Evolutionary conservation across 2,113 vertebrate species (phyloP).

Genomic region (Mobula birostris): DNA sequence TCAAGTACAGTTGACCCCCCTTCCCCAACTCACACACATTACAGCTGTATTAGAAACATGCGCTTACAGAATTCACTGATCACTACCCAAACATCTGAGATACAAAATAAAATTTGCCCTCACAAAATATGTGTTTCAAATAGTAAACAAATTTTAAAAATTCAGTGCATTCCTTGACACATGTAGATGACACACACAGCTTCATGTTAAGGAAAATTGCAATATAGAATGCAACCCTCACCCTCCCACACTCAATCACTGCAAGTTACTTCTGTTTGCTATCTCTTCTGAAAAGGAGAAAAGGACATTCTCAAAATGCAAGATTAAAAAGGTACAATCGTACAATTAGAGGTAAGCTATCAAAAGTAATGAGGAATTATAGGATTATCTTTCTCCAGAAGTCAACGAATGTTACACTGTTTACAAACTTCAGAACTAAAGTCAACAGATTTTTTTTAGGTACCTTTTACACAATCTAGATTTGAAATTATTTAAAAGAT

Average conservation of each 20-base stretch:
- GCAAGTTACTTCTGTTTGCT: neutral
- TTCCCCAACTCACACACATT: too few relatives aligned
- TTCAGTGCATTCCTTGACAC: too few relatives aligned
- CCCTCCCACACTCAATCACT: too few relatives aligned
- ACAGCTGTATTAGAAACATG: too few relatives aligned
- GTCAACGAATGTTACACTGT: neutral
- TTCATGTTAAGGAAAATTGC: too few relatives aligned
- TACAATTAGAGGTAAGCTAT: neutral
- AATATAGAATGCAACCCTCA: too few relatives aligned
- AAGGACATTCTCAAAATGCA: neutral
- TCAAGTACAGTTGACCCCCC: neutral
- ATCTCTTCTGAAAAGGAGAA: neutral
- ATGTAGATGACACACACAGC: too few relatives aligned
- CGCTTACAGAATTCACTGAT: too few relatives aligned
- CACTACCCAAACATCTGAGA: too few relatives aligned
- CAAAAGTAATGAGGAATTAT: neutral
- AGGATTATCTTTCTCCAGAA: neutral
- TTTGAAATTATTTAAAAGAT: neutral
- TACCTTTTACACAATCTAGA: neutral
- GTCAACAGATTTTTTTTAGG: neutral
- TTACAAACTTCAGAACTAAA: neutral
- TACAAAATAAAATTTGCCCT: too few relatives aligned
- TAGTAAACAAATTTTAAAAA: too few relatives aligned
- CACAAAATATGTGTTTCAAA: too few relatives aligned
- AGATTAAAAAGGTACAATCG: neutral